Conservation (phyloP, 2,888 invertebrate species). For the Phragmatobia fuliginosa region DNA sequence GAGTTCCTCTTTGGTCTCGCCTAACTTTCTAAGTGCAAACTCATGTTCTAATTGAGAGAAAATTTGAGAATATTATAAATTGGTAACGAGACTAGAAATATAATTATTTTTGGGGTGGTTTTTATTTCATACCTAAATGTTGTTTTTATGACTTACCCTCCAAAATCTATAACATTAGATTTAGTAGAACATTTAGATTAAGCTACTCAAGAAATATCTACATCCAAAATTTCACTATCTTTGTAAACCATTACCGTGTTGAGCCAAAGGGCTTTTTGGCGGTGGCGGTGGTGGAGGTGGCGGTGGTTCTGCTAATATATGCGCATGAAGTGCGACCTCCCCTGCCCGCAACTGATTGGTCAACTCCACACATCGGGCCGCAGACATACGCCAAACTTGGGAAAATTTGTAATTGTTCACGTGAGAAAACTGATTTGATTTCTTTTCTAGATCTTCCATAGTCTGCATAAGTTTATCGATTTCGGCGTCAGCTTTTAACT, state of each 20-base stretch:
- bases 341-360: constrained; percentile 65
- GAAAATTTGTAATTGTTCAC: constrained; percentile 88
- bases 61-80: not conserved
- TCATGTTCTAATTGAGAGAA: constrained; percentile 51
- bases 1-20: constrained; percentile 24
- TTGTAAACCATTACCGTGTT: constrained; percentile 62
- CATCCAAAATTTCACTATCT: too few relatives aligned
- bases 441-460: constrained; percentile 90
- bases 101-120: not conserved
- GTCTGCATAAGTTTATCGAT: constrained; percentile 89
- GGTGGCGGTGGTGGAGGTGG: constrained; percentile 70
- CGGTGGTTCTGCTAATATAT: constrained; percentile 76
- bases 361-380: constrained; percentile 63
- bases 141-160: too few relatives aligned
- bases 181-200: not conserved
- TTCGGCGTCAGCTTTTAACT: constrained; percentile 89
- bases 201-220: not conserved
- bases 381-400: constrained; percentile 82
- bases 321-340: constrained; percentile 78
- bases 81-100: not conserved
- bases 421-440: constrained; percentile 88
- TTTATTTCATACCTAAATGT: too few relatives aligned
- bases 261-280: constrained; percentile 69
- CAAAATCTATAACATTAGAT: not conserved
- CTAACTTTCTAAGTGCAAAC: constrained; percentile 25